Evolutionary conservation across 1,140 invertebrate genomes (phyloP), one percentile per base, ranked within the genome.

Genomic region (Gonioctena quinquepunctata): DNA sequence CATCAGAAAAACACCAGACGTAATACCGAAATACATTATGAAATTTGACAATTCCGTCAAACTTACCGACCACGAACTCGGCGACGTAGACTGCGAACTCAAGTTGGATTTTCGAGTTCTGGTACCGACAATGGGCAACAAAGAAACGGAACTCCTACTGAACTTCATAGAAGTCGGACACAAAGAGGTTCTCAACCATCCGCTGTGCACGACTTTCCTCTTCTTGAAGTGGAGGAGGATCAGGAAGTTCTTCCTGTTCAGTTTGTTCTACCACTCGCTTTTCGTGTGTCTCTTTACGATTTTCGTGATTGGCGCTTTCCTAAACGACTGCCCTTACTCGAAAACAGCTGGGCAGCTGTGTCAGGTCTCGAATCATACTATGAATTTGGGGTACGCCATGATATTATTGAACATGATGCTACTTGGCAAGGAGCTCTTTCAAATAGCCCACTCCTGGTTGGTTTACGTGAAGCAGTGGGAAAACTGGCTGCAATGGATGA

Each of bases 221-320:
- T 90, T 92, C 69, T 82, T 94, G 2, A 94, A 94, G 85, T 95
- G 94, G 93, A 83, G 90, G 19, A 86, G 89, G 74, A 94, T 95
- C 59, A 85, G 94, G 42, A 93, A 94, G 81, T 94, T 94, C 80
- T 95, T 95, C 75, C 84, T 94, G 0, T 85, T 94, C 65, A 94
- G 92, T 75, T 83, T 95, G 16, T 84, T 92, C 22, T 94, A 93
- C 79, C 93, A 95, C 75, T 88, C 90, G 0, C 78, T 93, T 4
- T 93, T 93, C 76, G 92, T 92, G 1, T 82, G 87, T 0, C 82
- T 93, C n/a, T 93, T 91, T 69, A 92, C 91, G 2, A 77, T 87
- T 6, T 93, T 91, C 71, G 88, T 92, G 25, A 80, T 89, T 1
- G 88, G 90, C 0, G 83, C 87, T 2, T 88, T 83, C 73, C 76